Conservation (phyloP, 2,113 vertebrate genomes). For the Zosterops borbonicus region DNA sequence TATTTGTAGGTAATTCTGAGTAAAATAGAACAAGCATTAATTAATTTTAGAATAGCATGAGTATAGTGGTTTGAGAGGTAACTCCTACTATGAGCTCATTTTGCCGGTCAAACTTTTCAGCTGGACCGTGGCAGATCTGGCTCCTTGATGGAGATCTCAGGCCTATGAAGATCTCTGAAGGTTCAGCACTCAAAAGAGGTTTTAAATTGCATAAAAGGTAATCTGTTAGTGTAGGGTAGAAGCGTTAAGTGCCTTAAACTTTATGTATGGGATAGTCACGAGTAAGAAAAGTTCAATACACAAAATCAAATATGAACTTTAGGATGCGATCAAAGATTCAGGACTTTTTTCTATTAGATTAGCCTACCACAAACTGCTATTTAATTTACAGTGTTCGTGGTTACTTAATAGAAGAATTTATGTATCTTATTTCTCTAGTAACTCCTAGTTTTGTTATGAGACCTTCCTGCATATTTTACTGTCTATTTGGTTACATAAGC, state of each 20-base stretch:
- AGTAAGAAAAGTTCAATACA: not conserved
- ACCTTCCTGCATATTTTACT: not conserved
- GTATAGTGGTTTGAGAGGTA: not conserved
- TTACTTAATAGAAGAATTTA: not conserved
- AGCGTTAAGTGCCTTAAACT: not conserved
- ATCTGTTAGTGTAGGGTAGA: not conserved
- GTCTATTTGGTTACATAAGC: not conserved
- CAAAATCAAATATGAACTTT: not conserved
- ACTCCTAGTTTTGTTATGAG: not conserved
- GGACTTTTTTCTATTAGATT: not conserved
- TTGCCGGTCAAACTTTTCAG: not conserved
- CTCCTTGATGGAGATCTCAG: not conserved
- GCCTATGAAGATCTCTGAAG: not conserved
- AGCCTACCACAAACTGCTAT: not conserved
- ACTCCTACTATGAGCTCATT: not conserved
- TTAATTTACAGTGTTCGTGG: not conserved
- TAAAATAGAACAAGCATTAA: not conserved
- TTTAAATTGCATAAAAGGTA: not conserved
- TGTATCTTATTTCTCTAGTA: not conserved
- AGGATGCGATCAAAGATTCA: not conserved
- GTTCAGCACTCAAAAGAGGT: not conserved
- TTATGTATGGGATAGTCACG: not conserved
- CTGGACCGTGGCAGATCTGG: not conserved
- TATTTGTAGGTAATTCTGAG: not conserved
- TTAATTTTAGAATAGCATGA: not conserved